Base-by-base conservation (phyloP, 2,888 invertebrate species). In the Drosophila fulvimacula region DNA sequence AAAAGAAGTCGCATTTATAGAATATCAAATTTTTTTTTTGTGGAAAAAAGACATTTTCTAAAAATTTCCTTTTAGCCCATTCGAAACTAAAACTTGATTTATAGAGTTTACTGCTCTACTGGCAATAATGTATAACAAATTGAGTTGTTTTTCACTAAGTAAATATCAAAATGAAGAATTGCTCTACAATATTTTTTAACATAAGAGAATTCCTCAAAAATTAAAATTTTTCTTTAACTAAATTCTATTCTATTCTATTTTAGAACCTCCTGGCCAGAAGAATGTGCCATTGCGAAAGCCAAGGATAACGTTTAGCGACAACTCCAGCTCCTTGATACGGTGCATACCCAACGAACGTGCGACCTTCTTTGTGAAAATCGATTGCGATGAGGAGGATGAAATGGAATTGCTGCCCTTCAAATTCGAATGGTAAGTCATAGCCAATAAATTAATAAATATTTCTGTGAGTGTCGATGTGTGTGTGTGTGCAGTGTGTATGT, bases 301-400 rank as follows among this genome's bases (percentile, higher is more conserved):
- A 46, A 89, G 86, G 67, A 88, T 92, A 59, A 90, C 92, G 27
- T 92, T 92, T 63, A 92, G 91, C 73, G 92, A 92, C 65, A 92
- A 92, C 82, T 92, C 92, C 69, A 92, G 91, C 71, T 88, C 91
- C 70, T 76, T 92, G 19, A 88, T 92, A 65, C 88, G 92, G 69
- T 92, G 92, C 79, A 82, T 91, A 73, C 90, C 92, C 69, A 92
- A 92, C 71, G 92, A 92, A 73, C 89, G 92, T 68, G 92, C 92
- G 44, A 92, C 92, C 60, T 91, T 92, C 69, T 92, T 92, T 73
- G 90, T 92, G 44, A 92, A 92, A 85, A 91, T 92, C 78, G 92
- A 92, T 79, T 91, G 92, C 74, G 88, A 90, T 60, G 92, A 91
- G 53, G 83, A 90, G 64, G 82, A 88, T 44, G 89, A 88, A 63